These are phyloP conservation scores for Cheiracanthium punctorium DNA, from an alignment of 2,888 invertebrate genomes.

Conservation along the genomic window DNA sequence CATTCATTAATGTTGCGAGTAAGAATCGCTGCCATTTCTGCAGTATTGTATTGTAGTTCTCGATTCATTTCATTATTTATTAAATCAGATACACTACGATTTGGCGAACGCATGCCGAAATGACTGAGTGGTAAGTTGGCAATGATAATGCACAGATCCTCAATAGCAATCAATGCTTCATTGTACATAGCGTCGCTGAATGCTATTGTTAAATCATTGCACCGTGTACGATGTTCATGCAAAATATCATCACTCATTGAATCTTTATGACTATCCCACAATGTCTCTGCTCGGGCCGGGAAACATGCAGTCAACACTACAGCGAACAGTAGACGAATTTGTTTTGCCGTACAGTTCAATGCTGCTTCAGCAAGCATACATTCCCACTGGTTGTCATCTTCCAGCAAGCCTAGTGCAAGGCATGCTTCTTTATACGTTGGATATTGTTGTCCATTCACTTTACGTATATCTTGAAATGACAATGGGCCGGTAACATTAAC, in stretches of 20 bases:
- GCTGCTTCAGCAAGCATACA: slow-evolving; percentile 40
- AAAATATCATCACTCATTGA: slow-evolving; percentile 33
- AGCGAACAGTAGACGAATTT: slow-evolving; percentile 33
- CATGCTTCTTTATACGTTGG: slow-evolving; percentile 14
- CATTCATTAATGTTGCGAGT: too few species aligned
- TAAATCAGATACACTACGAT: neutral
- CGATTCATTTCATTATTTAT: neutral
- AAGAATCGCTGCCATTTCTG: slow-evolving; percentile 24
- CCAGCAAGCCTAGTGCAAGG: slow-evolving; percentile 35
- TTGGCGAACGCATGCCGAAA: neutral
- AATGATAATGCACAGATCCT: slow-evolving; percentile 22
- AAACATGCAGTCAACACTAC: slow-evolving; percentile 36
- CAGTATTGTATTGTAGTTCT: slow-evolving; percentile 2
- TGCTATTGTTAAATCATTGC: slow-evolving; percentile 34
- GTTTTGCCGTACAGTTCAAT: slow-evolving; percentile 26
- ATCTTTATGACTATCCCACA: slow-evolving; percentile 11
- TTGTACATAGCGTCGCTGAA: slow-evolving; percentile 21
- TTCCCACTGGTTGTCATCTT: slow-evolving; percentile 38
- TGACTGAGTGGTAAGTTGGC: neutral
- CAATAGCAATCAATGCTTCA: slow-evolving; percentile 33
- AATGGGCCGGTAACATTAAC: slow-evolving; percentile 2
- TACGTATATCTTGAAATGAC: slow-evolving; percentile 4
- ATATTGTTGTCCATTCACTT: neutral
- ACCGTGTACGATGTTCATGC: slow-evolving; percentile 37
- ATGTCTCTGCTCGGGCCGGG: neutral